Base-by-base conservation (phyloP, 2,113 vertebrate genomes). In the Lepidothrix coronata region DNA sequence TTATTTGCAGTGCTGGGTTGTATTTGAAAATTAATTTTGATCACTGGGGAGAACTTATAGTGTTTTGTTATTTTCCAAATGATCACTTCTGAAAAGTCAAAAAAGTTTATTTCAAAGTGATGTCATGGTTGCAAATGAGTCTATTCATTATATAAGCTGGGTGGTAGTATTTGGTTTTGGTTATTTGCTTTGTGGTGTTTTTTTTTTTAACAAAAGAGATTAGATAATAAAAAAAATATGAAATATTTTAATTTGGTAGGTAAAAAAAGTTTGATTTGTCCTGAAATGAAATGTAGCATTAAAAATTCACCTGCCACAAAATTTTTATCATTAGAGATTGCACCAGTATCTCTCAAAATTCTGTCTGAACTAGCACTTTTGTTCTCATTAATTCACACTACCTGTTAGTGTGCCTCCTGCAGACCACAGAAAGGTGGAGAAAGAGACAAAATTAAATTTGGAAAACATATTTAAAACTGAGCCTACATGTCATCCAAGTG, bases 101-200 rank as follows among this genome's bases (percentile, higher is more conserved):
- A 76, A 54, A 3, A 20, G 52, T 46, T 91, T 73, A 18, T 61
- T 85, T 88, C 28, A 49, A 73, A 77, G 25, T 82, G 9, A 65
- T 37, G 8, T 28, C 70, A 37, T 28, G 2, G 20, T 25, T 67
- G 57, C 28, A 80, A 67, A 79, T 67, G 57, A 43, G 33, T 12
- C 6, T n/a, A 5, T n/a, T 11, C 10, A 57, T 51, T 43, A 37
- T 52, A n/a, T 43, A 57, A 52, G 0, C 1, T 54, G 11, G 1
- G 5, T 35, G n/a, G 9, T 33, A 21, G 9, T 25, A 7, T n/a
- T 67, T 11, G 14, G 6, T 14, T 62, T 61, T 35, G 33, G 8
- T 30, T 72, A 23, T 19, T 37, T 63, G 22, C 9, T 24, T 59
- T 35, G 11, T 41, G 48, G 11, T 11, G 10, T 2, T 30, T 20